These are phyloP conservation scores for Neodiprion virginianus DNA, from an alignment of 1,140 invertebrate species.

Conservation along the genomic window DNA sequence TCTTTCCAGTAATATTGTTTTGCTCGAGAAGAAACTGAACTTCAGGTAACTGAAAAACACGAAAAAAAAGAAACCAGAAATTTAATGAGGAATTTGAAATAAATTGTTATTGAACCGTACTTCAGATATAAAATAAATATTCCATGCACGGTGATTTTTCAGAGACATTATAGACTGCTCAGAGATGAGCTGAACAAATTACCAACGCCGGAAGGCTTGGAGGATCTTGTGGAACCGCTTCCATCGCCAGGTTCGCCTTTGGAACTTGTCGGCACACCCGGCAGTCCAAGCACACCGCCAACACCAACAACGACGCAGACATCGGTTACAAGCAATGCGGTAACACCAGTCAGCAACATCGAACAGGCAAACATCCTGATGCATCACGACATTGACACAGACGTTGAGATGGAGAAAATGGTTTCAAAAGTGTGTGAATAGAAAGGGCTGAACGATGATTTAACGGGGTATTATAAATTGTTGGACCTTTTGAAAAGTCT, in stretches of 20 bases:
- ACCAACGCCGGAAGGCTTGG: conserved; percentile 74
- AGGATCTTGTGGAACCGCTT: conserved; percentile 71
- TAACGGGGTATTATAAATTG: conserved; percentile 57
- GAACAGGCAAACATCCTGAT: conserved; percentile 52
- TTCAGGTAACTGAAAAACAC: too few species aligned
- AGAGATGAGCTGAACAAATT: conserved; percentile 82
- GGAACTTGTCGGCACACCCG: conserved; percentile 46
- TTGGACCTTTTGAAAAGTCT: conserved; percentile 62
- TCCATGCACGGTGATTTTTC: conserved; percentile 44
- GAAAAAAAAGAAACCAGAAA: too few species aligned
- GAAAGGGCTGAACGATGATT: conserved; percentile 19
- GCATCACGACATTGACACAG: conserved; percentile 65
- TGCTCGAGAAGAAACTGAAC: too few species aligned
- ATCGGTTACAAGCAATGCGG: conserved; percentile 36
- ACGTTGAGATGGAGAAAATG: conserved; percentile 78
- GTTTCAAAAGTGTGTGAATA: conserved; percentile 75
- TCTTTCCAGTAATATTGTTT: too few species aligned
- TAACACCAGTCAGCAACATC: conserved; percentile 34
- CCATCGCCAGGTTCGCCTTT: conserved; percentile 57
- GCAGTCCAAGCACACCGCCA: conserved; percentile 49
- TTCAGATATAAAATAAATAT: too few species aligned
- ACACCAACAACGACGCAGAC: conserved; percentile 34
- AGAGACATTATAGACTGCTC: conserved; percentile 81
- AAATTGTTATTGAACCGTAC: too few species aligned
- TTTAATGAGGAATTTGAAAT: too few species aligned